A percentile compares a stretch with the other conserved stretches of the same genome.
Evolutionary conservation across 2,888 invertebrate species (phyloP).

Genomic region (Brachynemurus nebulosus): DNA sequence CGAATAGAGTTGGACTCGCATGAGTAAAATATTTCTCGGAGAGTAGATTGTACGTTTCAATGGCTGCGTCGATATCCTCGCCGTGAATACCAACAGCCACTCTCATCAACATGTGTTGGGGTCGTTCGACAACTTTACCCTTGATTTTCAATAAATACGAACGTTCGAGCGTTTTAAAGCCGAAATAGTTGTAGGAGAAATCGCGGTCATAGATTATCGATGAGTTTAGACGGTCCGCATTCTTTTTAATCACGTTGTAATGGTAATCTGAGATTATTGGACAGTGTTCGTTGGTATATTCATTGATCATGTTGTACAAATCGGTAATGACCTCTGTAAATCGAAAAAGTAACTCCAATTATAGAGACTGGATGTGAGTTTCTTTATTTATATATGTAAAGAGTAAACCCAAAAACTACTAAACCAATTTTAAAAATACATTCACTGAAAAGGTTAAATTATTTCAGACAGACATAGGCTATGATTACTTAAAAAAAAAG

Average conservation of each 20-base stretch:
- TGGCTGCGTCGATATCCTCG: slow-evolving; percentile 80
- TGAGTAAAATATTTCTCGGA: slow-evolving; percentile 96
- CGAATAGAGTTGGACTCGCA: slow-evolving; percentile 94
- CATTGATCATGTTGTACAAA: slow-evolving; percentile 63
- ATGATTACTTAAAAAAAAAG: no score
- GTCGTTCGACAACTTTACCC: slow-evolving; percentile 86
- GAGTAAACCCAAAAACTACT: no score
- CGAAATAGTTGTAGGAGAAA: slow-evolving; percentile 95
- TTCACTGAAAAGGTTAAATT: no score
- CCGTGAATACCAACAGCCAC: slow-evolving; percentile 94
- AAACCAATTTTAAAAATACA: no score
- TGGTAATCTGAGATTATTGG: slow-evolving; percentile 82
- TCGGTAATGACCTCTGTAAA: slow-evolving; percentile 79
- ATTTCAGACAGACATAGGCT: no score
- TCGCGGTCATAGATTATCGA: slow-evolving; percentile 95
- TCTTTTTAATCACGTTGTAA: slow-evolving; percentile 65
- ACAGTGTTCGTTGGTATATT: slow-evolving; percentile 50
- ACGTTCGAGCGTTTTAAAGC: slow-evolving; percentile 95
- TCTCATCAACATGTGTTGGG: slow-evolving; percentile 98
- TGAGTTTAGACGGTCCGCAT: slow-evolving; percentile 85
- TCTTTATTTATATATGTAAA: no score
- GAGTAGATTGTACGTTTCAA: slow-evolving; percentile 90
- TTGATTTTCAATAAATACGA: slow-evolving; percentile 88
- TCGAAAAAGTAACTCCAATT: no score
- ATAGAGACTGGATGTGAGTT: no score